These are phyloP conservation scores for Lobophora halterata DNA, from an alignment of 2,888 invertebrate genomes.

Conservation along the genomic window DNA sequence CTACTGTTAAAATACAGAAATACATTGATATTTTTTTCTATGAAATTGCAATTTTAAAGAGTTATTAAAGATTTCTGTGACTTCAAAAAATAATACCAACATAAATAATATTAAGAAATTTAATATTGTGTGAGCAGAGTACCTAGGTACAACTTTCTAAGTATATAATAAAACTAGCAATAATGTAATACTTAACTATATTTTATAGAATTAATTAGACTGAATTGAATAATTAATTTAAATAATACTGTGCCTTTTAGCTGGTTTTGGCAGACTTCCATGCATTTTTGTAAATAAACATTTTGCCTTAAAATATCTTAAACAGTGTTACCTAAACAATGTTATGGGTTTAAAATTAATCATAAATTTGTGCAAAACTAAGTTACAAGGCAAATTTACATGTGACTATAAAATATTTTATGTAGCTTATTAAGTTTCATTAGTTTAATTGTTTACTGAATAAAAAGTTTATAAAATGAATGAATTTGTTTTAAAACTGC, in stretches of 20 bases:
- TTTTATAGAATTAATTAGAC: conserved; percentile 6
- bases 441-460: conserved; percentile 31
- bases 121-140: too few species aligned
- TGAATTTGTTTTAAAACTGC: not conserved
- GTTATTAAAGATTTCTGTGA: too few species aligned
- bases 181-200: conserved; percentile 1
- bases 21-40: too few species aligned
- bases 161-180: not conserved
- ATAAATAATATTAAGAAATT: too few species aligned
- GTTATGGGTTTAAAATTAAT: conserved; percentile 3
- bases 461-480: conserved; percentile 16
- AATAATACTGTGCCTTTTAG: conserved; percentile 15
- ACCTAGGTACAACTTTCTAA: too few species aligned
- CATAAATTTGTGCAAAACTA: conserved; percentile 6
- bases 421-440: conserved; percentile 30
- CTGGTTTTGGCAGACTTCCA: conserved; percentile 1
- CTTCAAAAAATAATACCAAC: too few species aligned
- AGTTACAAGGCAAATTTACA: conserved; percentile 4
- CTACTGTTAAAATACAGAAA: too few species aligned
- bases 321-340: too few species aligned
- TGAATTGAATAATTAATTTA: conserved; percentile 9
- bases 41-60: too few species aligned
- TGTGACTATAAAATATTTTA: conserved; percentile 19
- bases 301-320: too few species aligned
- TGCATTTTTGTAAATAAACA: too few species aligned